Base-by-base conservation (phyloP, 2,888 invertebrate genomes). In the Sphaerophoria rueppellii region DNA sequence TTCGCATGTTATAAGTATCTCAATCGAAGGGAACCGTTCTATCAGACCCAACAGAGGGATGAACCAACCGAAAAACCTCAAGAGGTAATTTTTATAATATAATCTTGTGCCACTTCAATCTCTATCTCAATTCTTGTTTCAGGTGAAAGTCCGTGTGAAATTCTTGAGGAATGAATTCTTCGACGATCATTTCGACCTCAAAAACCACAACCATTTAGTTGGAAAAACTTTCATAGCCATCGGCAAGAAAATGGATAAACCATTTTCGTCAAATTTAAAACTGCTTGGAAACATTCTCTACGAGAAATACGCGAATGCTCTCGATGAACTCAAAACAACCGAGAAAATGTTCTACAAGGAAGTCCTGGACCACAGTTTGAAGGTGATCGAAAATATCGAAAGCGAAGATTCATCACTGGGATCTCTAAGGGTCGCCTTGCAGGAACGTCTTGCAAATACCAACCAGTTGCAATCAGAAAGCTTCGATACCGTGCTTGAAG, bases 101-200 rank as follows among this genome's bases (percentile, higher is more conserved):
- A 4, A 24, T 2, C 24, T 24, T 24, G 24, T 24, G 24, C 1
- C 1, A 24, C 24, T 24, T 2, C 24, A 24, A 24, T 24, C 24
- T 24, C 24, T 24, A 24, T 61, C 12, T 32, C 57, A 52, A 43
- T 34, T 6, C 40, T 65, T 52, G 9, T 77, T 85, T 80, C 71
- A 94, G 92, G 92, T 94, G 34, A 96, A 95, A 92, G 93, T 98
- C 7, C 93, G 98, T 87, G 95, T 98, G 0, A 93, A 93, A 77
- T 98, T 93, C 90, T 89, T 99, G 50, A 93, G 96, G 88, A 97
- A 98, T 90, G 95, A 95, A 0, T 96, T 93, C 90, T 95, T 95
- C 92, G 98, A 98, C 92, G 96, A 97, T 89, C 98, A 98, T 91
- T 97, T 98, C 92, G 98, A 98, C 91, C 93, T 98, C 24, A 93